Percentiles rank a stretch among this genome's conserved stretches.
phyloP scores from a whole-genome alignment of 2,797 vertebrate genomes.

The Phrynocephalus guinanensis region DNA sequence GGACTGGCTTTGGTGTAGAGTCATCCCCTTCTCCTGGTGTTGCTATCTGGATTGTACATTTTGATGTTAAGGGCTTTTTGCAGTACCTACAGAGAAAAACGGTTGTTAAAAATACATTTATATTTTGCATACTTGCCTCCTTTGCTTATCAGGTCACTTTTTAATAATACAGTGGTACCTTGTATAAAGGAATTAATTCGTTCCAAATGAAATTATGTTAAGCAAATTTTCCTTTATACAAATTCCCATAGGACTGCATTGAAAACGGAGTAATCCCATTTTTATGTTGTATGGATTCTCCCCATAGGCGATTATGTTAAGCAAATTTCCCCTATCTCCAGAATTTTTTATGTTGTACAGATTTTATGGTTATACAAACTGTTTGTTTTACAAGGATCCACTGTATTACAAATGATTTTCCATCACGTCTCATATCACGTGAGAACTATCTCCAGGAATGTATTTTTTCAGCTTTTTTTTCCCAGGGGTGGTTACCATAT shows the following conservation, averaged over 20 bases:
- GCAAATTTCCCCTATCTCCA: too few species aligned
- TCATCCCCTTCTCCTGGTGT: slow-evolving; percentile 78
- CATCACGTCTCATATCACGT: not conserved
- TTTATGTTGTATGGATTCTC: too few species aligned
- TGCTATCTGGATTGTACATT: slow-evolving; percentile 91
- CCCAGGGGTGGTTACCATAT: not conserved
- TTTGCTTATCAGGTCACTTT: not conserved
- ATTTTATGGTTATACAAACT: too few species aligned
- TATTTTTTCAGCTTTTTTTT: not conserved
- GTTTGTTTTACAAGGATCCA: too few species aligned
- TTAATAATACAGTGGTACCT: not conserved
- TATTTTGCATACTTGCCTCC: not conserved
- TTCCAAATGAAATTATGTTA: too few species aligned
- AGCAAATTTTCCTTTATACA: too few species aligned
- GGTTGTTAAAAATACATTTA: not conserved
- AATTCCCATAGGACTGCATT: too few species aligned
- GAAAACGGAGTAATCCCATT: too few species aligned
- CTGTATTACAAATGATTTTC: not conserved
- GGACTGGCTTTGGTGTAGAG: slow-evolving; percentile 86
- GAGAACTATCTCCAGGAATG: not conserved
- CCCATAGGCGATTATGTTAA: too few species aligned
- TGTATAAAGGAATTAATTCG: too few species aligned
- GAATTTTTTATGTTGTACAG: too few species aligned
- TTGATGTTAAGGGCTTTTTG: slow-evolving; percentile 93
- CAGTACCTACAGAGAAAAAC: slow-evolving; percentile 82